A percentile compares a stretch with the other conserved stretches of the same genome.
phyloP scores from a whole-genome alignment of 1,140 invertebrate species.

The Drosophila pallidifrons region DNA sequence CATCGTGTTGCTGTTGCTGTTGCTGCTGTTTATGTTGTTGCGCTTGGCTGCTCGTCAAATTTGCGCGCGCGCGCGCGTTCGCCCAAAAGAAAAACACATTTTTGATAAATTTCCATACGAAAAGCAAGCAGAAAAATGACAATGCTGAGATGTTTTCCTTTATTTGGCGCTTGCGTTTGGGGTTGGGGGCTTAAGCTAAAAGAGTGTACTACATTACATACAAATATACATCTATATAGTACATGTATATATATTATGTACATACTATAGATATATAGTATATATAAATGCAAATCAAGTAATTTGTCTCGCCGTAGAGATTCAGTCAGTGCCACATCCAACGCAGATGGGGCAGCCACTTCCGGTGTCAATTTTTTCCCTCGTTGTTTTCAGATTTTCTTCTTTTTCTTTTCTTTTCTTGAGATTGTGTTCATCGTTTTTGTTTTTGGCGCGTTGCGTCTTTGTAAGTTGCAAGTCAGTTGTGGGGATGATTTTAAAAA shows the following conservation, averaged over 20 bases:
- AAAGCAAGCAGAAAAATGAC: slow-evolving; percentile 73
- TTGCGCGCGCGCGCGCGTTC: slow-evolving; percentile 52
- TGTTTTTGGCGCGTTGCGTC: slow-evolving; percentile 20
- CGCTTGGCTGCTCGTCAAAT: slow-evolving; percentile 73
- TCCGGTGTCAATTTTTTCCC: slow-evolving; percentile 73
- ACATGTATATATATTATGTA: slow-evolving; percentile 27
- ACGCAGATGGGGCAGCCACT: slow-evolving; percentile 75
- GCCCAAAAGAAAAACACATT: slow-evolving; percentile 37
- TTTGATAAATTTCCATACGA: slow-evolving; percentile 75
- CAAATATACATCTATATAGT: no score
- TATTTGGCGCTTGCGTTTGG: slow-evolving; percentile 24
- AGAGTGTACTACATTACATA: slow-evolving; percentile 31
- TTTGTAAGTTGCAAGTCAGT: slow-evolving; percentile 49
- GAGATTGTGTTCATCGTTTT: not conserved
- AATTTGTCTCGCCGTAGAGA: slow-evolving; percentile 71
- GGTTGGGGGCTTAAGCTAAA: slow-evolving; percentile 18
- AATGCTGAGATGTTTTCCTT: slow-evolving; percentile 75
- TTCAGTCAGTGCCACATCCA: slow-evolving; percentile 43
- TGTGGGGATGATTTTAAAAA: slow-evolving; percentile 76
- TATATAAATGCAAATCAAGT: slow-evolving; percentile 77
- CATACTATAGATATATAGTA: slow-evolving; percentile 26
- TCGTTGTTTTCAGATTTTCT: slow-evolving; percentile 41
- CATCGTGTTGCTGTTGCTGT: not conserved
- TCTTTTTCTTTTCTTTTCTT: not conserved
- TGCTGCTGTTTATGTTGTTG: slow-evolving; percentile 54